These are phyloP conservation scores for Drosophila pruinosa DNA, from an alignment of 1,140 invertebrate species.

Conservation along the genomic window DNA sequence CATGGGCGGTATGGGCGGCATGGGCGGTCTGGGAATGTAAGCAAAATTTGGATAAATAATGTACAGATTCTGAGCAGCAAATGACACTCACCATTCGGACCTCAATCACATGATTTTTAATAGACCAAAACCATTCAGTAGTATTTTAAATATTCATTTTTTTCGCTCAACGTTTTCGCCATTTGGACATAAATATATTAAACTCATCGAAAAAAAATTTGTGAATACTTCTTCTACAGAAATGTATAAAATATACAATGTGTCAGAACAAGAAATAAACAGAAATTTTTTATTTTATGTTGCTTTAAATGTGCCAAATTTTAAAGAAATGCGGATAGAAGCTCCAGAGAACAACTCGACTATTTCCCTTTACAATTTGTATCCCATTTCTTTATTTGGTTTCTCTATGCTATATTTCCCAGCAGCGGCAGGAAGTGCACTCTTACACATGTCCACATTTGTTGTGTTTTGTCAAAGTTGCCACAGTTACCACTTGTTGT, in stretches of 20 bases:
- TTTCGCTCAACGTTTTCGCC: not conserved
- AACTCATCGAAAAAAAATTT: too few species aligned
- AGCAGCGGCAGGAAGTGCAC: slow-evolving; percentile 9
- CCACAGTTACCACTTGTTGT: slow-evolving; percentile 31
- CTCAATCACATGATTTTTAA: too few species aligned
- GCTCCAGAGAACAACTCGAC: slow-evolving; percentile 7
- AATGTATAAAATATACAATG: too few species aligned
- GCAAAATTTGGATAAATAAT: too few species aligned
- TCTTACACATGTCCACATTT: slow-evolving; percentile 50
- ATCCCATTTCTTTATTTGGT: not conserved
- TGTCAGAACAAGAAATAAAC: too few species aligned
- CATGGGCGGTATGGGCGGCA: slow-evolving; percentile 41
- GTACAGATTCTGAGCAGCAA: too few species aligned
- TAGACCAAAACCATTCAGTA: too few species aligned
- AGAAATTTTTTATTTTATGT: too few species aligned
- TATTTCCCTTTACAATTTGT: slow-evolving; percentile 8
- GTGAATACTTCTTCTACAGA: too few species aligned
- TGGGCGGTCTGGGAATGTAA: slow-evolving; percentile 45
- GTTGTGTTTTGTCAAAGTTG: slow-evolving; percentile 32
- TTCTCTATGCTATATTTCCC: not conserved
- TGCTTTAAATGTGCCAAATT: not conserved
- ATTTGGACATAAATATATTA: not conserved
- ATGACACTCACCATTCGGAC: too few species aligned
- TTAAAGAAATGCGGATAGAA: not conserved
- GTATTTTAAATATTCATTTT: not conserved